phyloP scores from a whole-genome alignment of 2,797 vertebrate species.

The Sebastes umbrosus region DNA sequence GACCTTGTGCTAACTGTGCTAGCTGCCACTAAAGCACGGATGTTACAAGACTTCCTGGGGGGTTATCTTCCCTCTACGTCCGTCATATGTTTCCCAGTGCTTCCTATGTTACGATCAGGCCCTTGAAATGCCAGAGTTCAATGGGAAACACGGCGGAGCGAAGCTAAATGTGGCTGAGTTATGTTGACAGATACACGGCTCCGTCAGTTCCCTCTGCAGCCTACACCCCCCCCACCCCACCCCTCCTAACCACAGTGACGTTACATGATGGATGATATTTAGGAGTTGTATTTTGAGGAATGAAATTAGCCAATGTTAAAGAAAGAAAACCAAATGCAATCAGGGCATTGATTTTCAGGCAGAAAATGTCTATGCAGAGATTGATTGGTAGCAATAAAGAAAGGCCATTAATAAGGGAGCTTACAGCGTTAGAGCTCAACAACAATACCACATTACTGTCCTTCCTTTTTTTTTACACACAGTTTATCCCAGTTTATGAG shows the following conservation, averaged over 20 bases:
- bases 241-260: constrained; percentile 53
- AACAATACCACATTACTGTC: constrained; percentile 6
- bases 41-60: constrained; percentile 30
- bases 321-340: constrained; percentile 71
- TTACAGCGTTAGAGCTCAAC: constrained; percentile 19
- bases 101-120: constrained; percentile 16
- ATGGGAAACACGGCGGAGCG: constrained; percentile 6
- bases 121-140: constrained; percentile 68
- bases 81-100: constrained; percentile 14
- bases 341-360: constrained; percentile 73
- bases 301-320: constrained; percentile 72
- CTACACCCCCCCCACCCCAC: not conserved
- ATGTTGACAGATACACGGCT: constrained; percentile 58
- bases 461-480: not conserved
- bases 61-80: constrained; percentile 3
- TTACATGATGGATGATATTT: constrained; percentile 68
- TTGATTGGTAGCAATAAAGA: constrained; percentile 65
- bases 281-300: constrained; percentile 60
- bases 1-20: constrained; percentile 50
- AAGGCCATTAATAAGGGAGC: constrained; percentile 53
- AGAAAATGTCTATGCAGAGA: constrained; percentile 50
- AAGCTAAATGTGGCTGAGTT: constrained; percentile 57
- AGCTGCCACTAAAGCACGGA: constrained; percentile 32
- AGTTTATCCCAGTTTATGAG: constrained; percentile 23
- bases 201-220: constrained; percentile 3